Evolutionary conservation across 1,140 invertebrate genomes (phyloP).

Genomic region (Leptinotarsa defecta): DNA sequence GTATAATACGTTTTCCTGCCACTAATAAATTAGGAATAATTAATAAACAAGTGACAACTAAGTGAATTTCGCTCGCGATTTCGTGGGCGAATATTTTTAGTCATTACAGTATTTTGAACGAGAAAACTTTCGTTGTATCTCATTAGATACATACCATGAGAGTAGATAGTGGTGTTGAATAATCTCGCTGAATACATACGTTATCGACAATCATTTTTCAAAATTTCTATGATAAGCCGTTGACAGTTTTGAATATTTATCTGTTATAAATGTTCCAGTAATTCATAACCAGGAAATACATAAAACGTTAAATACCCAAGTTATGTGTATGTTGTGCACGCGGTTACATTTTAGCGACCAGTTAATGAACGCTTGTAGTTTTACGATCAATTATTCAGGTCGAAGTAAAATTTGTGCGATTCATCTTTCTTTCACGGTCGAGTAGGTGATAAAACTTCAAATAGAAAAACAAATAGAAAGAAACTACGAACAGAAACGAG

Average conservation of each 20-base stretch:
- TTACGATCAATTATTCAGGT: too few relatives aligned
- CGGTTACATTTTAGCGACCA: too few relatives aligned
- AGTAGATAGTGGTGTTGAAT: not conserved
- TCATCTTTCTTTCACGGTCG: too few relatives aligned
- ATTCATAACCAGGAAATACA: not conserved
- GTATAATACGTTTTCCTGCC: slow-evolving; percentile 10
- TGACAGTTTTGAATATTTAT: slow-evolving; percentile 14
- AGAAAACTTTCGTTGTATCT: slow-evolving; percentile 5
- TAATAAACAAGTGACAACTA: slow-evolving; percentile 14
- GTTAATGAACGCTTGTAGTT: too few relatives aligned
- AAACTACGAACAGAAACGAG: too few relatives aligned
- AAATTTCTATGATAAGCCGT: slow-evolving; percentile 5
- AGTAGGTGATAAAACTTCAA: too few relatives aligned
- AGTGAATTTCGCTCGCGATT: slow-evolving; percentile 10
- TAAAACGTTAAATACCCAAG: not conserved
- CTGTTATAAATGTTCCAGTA: slow-evolving; percentile 1
- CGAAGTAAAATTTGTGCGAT: too few relatives aligned
- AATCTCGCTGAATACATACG: not conserved
- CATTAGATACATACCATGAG: slow-evolving; percentile 3
- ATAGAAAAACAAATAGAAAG: too few relatives aligned
- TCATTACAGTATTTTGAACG: not conserved
- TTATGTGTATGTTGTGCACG: not conserved
- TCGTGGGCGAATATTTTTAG: slow-evolving; percentile 18
- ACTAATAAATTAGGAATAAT: slow-evolving; percentile 8
- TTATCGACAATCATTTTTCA: slow-evolving; percentile 1